A percentile compares a stretch with the other conserved stretches of the same genome.
phyloP scores from a whole-genome alignment of 2,888 invertebrate species.

The Archips xylosteana region DNA sequence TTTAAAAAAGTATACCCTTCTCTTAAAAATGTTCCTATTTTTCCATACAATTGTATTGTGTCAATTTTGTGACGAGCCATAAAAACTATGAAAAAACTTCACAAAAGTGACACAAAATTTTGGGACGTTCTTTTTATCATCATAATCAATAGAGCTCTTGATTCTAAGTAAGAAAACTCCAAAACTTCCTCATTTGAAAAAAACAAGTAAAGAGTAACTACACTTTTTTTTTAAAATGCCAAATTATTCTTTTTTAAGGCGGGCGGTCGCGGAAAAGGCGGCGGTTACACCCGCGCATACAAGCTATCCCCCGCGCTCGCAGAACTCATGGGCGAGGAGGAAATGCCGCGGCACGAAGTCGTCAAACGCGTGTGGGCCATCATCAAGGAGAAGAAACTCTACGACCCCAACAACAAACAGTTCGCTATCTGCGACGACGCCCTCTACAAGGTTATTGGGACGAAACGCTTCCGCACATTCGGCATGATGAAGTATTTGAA shows the following conservation, averaged over 20 bases:
- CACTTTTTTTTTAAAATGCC: too few relatives aligned
- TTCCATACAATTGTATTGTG: too few relatives aligned
- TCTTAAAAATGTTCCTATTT: too few relatives aligned
- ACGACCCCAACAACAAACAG: slow-evolving; percentile 97
- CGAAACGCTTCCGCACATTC: slow-evolving; percentile 96
- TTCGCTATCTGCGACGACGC: slow-evolving; percentile 97
- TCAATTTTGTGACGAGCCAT: too few relatives aligned
- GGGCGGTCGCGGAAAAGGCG: slow-evolving; percentile 85
- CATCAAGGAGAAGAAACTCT: slow-evolving; percentile 94
- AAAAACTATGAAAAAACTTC: too few relatives aligned
- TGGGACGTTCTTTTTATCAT: too few relatives aligned
- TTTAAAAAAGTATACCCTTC: too few relatives aligned
- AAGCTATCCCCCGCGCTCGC: slow-evolving; percentile 94
- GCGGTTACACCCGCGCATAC: slow-evolving; percentile 94
- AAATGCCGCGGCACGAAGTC: slow-evolving; percentile 94
- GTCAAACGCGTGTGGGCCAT: slow-evolving; percentile 96
- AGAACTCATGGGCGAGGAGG: slow-evolving; percentile 92
- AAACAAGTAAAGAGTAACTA: too few relatives aligned
- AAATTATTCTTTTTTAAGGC: slow-evolving; percentile 45
- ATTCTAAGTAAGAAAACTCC: too few relatives aligned
- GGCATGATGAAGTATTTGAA: slow-evolving; percentile 99
- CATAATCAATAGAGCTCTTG: too few relatives aligned
- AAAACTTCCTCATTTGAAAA: too few relatives aligned
- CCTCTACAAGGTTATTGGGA: slow-evolving; percentile 94
- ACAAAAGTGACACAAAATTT: too few relatives aligned